Conservation (phyloP, 2,888 invertebrate genomes). For the Nephrotoma flavescens region DNA sequence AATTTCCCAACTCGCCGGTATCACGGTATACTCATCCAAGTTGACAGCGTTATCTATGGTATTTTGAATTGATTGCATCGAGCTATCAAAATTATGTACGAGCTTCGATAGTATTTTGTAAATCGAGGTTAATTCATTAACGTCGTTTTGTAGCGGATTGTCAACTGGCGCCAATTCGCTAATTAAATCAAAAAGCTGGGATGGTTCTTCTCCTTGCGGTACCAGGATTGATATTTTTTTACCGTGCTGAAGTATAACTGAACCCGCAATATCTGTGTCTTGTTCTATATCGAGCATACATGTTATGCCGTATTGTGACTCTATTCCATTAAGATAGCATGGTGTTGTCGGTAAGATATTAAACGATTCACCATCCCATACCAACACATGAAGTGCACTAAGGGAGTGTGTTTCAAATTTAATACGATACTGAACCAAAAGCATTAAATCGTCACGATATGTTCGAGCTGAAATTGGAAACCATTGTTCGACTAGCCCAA, state of each 20-base stretch:
- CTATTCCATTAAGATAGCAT: constrained; percentile 20
- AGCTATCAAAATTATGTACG: constrained; percentile 15
- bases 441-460: constrained; percentile 29
- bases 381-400: constrained; percentile 25
- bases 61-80: neutral
- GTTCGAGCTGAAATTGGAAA: constrained; percentile 26
- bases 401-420: constrained; percentile 25
- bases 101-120: constrained; percentile 18
- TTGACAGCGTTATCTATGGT: neutral
- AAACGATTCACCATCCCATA: constrained; percentile 31
- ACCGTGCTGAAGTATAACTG: constrained; percentile 18
- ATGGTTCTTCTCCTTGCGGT: constrained; percentile 23
- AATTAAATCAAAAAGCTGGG: constrained; percentile 24
- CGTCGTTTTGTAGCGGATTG: constrained; percentile 22
- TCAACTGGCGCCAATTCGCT: constrained; percentile 22
- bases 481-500: constrained; percentile 26
- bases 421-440: constrained; percentile 31
- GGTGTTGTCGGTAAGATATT: constrained; percentile 23
- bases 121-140: constrained; percentile 23
- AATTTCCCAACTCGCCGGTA: constrained; percentile 10
- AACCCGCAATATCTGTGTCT: constrained; percentile 23
- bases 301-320: constrained; percentile 18
- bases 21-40: neutral
- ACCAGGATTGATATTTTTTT: constrained; percentile 23
- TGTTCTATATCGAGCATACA: constrained; percentile 27